Conservation (phyloP, 2,113 vertebrate genomes). For the Marmota flaviventris region DNA sequence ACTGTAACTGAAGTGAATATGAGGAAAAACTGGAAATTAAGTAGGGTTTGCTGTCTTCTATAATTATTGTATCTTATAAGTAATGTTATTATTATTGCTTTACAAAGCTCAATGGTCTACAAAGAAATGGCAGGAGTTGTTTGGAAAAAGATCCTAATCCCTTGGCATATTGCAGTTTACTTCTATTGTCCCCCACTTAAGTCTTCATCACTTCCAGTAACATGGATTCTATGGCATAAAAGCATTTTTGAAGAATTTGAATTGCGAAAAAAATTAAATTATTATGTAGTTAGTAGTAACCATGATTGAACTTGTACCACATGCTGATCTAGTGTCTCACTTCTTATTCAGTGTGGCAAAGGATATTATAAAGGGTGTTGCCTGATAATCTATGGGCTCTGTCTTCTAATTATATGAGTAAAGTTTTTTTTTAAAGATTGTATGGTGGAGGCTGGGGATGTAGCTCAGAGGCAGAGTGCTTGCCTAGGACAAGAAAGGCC, state of each 20-base stretch:
- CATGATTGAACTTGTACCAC: neutral
- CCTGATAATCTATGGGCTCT: neutral
- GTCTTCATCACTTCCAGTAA: neutral
- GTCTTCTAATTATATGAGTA: neutral
- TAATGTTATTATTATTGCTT: neutral
- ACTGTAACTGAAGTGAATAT: conserved; percentile 77
- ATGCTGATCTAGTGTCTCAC: neutral
- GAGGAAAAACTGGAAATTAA: conserved; percentile 77
- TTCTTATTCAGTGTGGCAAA: neutral
- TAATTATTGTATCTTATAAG: neutral
- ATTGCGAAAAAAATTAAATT: neutral
- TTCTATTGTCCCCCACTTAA: neutral
- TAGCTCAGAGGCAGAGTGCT: too few species aligned
- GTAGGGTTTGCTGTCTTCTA: conserved; percentile 66
- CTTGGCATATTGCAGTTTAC: neutral
- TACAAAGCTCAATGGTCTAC: neutral
- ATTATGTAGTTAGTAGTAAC: conserved; percentile 21
- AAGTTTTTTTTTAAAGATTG: neutral
- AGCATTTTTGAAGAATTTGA: neutral
- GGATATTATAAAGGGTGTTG: neutral
- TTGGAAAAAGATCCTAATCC: neutral
- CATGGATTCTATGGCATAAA: neutral
- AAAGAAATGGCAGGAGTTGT: neutral
- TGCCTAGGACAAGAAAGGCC: too few species aligned
- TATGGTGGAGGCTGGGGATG: too few species aligned